Evolutionary conservation across 2,797 vertebrate genomes (phyloP), one percentile per base, ranked within the genome.

Genomic region (Prionace glauca): DNA sequence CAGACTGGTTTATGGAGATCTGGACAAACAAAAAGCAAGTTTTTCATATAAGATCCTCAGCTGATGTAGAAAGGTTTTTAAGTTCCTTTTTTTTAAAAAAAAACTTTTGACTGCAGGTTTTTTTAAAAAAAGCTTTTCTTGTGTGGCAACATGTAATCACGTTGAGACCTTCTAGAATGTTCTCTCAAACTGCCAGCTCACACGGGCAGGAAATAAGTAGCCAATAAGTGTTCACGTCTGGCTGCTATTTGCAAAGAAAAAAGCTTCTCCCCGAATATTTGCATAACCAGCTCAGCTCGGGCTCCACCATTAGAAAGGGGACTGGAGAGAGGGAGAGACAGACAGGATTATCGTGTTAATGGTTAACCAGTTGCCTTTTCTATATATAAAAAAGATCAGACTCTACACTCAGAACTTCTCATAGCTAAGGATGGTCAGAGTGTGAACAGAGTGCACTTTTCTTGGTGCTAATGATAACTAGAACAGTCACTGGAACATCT

Each of bases 181-280:
- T 90, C 87, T 90, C 56, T 71, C 29, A 67, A 94, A 45, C 36
- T 69, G 91, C 87, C 87, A 90, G 56, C 87, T 90, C 87, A 90
- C 60, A 24, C 92, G 26, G 41, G 36, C 67, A 71, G 92, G 92
- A 94, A 94, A 71, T 45, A 69, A 45, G 3, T 41, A 45, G 92
- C 65, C 56, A 91, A n/a, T 91, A 65, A 65, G 26, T n/a, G 32
- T 71, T 71, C 67, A 12, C 69, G 88, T 71, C 67, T 71, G 92
- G 65, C 92, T 94, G 92, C 36, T 71, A n/a, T 71, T 94, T 45
- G 65, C 65, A 41, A 65, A 71, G 62, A 65, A 62, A 69, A 67
- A 92, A 29, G 50, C 87, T 32, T 90, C 87, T 32, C 29, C 11
- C 62, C 62, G 62, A 88, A 56, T 0, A 88, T 88, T 32, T 88